Evolutionary conservation across 2,888 invertebrate genomes (phyloP).

Genomic region (Asteroscopus sphinx): DNA sequence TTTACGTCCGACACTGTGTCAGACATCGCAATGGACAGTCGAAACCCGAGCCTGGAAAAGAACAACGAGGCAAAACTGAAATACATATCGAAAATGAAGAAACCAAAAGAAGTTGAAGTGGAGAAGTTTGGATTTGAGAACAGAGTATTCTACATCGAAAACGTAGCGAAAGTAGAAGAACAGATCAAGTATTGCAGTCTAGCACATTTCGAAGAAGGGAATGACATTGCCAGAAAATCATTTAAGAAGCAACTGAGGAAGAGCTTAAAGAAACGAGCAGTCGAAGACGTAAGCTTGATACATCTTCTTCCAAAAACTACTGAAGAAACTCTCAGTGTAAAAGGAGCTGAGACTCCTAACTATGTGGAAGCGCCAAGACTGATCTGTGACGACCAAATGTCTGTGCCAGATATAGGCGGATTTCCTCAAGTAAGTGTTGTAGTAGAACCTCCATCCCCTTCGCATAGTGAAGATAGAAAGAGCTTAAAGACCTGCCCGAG

Average conservation of each 20-base stretch:
- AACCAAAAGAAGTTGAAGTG: constrained; percentile 82
- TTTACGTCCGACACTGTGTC: constrained; percentile 90
- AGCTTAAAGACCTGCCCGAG: constrained; percentile 79
- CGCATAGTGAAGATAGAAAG: constrained; percentile 90
- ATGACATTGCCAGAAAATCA: constrained; percentile 94
- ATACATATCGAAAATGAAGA: constrained; percentile 85
- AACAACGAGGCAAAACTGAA: constrained; percentile 90
- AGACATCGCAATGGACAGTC: constrained; percentile 85
- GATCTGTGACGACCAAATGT: constrained; percentile 38
- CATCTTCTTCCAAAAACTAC: constrained; percentile 77
- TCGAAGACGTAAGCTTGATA: constrained; percentile 74
- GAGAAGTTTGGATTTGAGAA: constrained; percentile 93
- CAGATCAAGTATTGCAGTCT: constrained; percentile 93
- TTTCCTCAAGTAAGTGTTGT: constrained; percentile 93
- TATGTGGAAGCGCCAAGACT: constrained; percentile 49
- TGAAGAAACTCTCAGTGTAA: constrained; percentile 66
- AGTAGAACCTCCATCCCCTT: constrained; percentile 93
- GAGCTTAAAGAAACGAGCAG: constrained; percentile 81
- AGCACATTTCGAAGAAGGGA: constrained; percentile 95
- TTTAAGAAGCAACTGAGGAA: constrained; percentile 90
- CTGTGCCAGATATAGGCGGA: constrained; percentile 33
- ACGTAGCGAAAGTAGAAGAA: constrained; percentile 86
- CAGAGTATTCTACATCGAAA: constrained; percentile 91
- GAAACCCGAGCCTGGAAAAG: constrained; percentile 89
- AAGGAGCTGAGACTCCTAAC: constrained; percentile 63